phyloP scores from a whole-genome alignment of 2,797 vertebrate genomes.

The Mallotus villosus region DNA sequence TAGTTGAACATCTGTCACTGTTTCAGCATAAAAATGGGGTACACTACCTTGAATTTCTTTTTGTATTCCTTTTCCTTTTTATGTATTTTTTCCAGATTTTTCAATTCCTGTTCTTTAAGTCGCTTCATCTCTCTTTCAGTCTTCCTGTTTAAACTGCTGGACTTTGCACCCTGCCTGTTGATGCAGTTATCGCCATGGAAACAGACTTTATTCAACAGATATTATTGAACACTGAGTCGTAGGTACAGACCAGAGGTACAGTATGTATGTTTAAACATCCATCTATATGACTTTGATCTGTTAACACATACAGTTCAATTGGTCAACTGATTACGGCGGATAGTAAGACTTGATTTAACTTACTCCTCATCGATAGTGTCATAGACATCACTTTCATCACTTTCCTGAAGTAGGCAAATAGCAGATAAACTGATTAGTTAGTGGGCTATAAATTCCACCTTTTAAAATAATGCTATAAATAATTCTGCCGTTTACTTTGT shows the following conservation, averaged over 20 bases:
- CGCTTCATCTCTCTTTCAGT: constrained; percentile 56
- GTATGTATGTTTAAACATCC: neutral
- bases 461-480: neutral
- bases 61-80: constrained; percentile 64
- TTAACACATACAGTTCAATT: neutral
- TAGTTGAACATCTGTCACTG: neutral
- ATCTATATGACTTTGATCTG: neutral
- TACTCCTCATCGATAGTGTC: constrained; percentile 76
- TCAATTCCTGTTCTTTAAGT: constrained; percentile 56
- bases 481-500: neutral
- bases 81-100: constrained; percentile 57
- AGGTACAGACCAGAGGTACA: neutral
- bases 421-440: constrained; percentile 15
- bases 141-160: constrained; percentile 14
- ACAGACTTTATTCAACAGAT: neutral
- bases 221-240: too few species aligned
- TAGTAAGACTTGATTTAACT: constrained; percentile 47
- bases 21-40: neutral
- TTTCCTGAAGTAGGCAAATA: constrained; percentile 56
- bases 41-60: constrained; percentile 75
- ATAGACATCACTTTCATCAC: constrained; percentile 67
- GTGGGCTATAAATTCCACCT: neutral
- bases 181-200: constrained; percentile 13
- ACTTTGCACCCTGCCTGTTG: constrained; percentile 36
- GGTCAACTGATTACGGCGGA: neutral